These are phyloP conservation scores for Erpornis zantholeuca DNA, from an alignment of 2,113 vertebrate genomes.

Conservation along the genomic window DNA sequence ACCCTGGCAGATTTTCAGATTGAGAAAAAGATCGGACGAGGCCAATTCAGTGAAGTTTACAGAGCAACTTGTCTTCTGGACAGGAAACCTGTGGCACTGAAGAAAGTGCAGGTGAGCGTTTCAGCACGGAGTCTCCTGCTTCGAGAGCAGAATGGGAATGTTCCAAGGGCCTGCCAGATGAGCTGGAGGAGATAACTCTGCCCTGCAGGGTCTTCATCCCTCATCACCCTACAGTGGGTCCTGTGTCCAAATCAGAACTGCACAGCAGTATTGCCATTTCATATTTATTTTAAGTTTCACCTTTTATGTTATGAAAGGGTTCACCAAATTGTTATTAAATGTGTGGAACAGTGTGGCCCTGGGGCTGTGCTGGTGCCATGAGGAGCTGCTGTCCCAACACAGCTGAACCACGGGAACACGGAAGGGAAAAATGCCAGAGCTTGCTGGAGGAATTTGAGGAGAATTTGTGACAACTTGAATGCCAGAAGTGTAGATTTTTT, in stretches of 20 bases:
- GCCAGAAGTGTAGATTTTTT: not conserved
- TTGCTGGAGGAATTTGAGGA: not conserved
- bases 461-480: not conserved
- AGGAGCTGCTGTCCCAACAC: not conserved
- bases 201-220: accelerated
- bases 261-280: accelerated
- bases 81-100: constrained; percentile 79
- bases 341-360: not conserved
- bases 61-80: constrained; percentile 80
- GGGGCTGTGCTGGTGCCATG: not conserved
- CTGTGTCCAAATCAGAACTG: not conserved
- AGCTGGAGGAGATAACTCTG: accelerated
- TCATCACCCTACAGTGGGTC: accelerated
- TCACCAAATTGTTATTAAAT: not conserved
- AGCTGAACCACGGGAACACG: accelerated
- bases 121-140: accelerated
- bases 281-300: not conserved
- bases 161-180: not conserved
- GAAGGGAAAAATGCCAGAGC: not conserved
- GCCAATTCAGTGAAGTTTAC: constrained; percentile 86
- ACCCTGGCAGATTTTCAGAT: constrained; percentile 80
- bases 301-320: not conserved
- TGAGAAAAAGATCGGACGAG: constrained; percentile 83
- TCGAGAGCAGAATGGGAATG: accelerated
- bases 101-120: constrained; percentile 80